Base-by-base conservation (phyloP, 1,140 invertebrate species). In the Papilio dardanus region DNA sequence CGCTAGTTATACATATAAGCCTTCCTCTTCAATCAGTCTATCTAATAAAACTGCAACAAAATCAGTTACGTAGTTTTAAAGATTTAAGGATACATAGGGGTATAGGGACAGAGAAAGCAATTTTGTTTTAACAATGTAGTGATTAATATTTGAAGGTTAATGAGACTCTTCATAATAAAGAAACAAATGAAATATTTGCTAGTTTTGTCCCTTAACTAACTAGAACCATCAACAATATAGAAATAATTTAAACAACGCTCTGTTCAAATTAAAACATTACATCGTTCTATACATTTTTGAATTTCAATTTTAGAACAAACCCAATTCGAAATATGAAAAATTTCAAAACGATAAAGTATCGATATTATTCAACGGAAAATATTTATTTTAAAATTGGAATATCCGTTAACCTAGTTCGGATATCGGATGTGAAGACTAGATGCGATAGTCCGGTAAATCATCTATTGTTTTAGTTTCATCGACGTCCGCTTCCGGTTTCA, bases 311-410 rank as follows among this genome's bases (percentile, higher is more conserved):
- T 24, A 40, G 67, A 24, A 69, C 21, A 42, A 69, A 69, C 35
- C 40, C 21, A 42, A 69, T 69, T 40, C 67, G 19, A 40, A 69
- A 69, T 69, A 69, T 69, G 33, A 69, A 40, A 42, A 69, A 7
- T 19, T 46, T 46, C 16, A 16, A 35, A 30, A 30, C 30, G 65
- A 69, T 67, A n/a, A 35, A 67, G 16, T 67, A 40, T 14, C n/a
- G 7, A 1, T 8, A 14, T 69, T 69, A 40, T 69, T 42, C 67
- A 69, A 1, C 21, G 67, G 19, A 42, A 69, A 42, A 19, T 40
- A 35, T 67, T 67, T 16, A 31, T 37, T 40, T n/a, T 69, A n/a
- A 10, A 6, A 69, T 19, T 6, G 65, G 65, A 33, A 67, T 68
- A 69, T 69, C 8, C 19, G 67, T 40, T 69, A 69, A 35, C 67